Evolutionary conservation across 2,797 vertebrate genomes (phyloP).

Genomic region (Micrastur ruficollis): DNA sequence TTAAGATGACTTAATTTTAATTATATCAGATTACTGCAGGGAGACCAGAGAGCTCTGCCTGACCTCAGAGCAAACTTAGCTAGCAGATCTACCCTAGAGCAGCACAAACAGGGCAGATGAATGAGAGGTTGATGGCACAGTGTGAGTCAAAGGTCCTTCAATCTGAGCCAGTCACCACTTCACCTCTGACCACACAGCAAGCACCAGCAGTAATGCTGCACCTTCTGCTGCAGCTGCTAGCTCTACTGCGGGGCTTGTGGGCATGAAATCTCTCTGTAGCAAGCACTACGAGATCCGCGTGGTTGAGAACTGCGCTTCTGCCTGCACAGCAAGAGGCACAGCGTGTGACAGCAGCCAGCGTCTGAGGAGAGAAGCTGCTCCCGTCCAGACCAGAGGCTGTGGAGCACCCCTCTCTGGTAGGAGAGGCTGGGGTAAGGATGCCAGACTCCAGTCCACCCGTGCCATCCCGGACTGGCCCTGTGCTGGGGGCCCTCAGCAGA

Average conservation of each 20-base stretch:
- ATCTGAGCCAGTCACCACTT: background rate
- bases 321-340: background rate
- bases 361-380: background rate
- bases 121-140: background rate
- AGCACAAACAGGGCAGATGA: background rate
- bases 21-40: background rate
- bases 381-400: background rate
- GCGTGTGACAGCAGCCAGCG: background rate
- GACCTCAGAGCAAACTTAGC: background rate
- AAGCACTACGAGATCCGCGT: fast-evolving
- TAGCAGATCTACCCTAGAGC: background rate
- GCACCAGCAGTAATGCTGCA: background rate
- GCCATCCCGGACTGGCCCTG: background rate
- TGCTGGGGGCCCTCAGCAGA: fast-evolving
- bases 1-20: background rate
- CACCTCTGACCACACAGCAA: background rate
- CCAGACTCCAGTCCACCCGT: fast-evolving
- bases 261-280: background rate
- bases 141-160: background rate
- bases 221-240: background rate
- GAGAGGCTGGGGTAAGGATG: background rate
- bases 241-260: fast-evolving
- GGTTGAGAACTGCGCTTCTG: fast-evolving
- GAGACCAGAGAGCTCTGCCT: background rate
- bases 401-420: background rate